Percentiles rank a stretch among this genome's conserved stretches.
Evolutionary conservation across 1,140 invertebrate species (phyloP).

Genomic region (Tetragonula clypearis): DNA sequence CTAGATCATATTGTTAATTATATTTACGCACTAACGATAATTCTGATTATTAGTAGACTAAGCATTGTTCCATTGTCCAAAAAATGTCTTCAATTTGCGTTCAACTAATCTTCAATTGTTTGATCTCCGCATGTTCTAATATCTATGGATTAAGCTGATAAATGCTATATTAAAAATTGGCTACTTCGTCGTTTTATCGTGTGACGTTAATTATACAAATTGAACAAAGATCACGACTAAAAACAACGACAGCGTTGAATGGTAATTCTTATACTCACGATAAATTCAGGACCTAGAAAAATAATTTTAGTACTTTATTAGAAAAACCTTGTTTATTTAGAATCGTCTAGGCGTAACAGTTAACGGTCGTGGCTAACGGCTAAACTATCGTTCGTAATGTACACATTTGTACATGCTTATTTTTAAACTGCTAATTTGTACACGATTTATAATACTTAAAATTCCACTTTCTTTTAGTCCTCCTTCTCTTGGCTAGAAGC

Average conservation of each 20-base stretch:
- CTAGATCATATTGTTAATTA: no score
- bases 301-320: background rate
- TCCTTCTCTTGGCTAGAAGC: background rate
- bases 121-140: background rate
- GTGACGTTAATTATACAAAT: background rate
- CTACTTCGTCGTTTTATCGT: background rate
- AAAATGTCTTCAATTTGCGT: background rate
- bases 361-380: background rate
- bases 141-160: background rate
- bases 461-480: background rate
- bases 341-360: background rate
- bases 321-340: background rate
- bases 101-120: background rate
- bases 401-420: background rate
- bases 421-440: no score
- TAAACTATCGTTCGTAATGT: background rate
- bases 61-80: background rate
- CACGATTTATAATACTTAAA: no score
- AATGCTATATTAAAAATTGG: background rate
- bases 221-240: background rate
- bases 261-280: background rate
- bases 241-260: background rate
- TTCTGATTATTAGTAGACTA: background rate
- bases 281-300: background rate
- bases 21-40: no score